Evolutionary conservation across 1,140 invertebrate genomes (phyloP), one percentile per base, ranked within the genome.

Genomic region (Pseudoatta argentina): DNA sequence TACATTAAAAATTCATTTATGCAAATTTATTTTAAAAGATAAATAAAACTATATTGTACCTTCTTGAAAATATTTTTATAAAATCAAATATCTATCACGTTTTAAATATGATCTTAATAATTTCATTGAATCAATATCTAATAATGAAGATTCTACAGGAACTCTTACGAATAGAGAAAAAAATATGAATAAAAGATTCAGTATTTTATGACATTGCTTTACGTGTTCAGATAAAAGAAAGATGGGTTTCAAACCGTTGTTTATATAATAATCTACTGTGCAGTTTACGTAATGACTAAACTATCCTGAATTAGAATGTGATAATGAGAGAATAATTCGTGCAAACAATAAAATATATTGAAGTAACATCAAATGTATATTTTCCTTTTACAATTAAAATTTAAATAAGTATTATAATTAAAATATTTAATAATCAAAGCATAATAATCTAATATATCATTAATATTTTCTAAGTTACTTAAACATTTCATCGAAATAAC

Each of bases 221-320:
- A 34, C 18, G 10, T 34, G 5, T 2, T 30, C 16, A 57, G 10
- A 72, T 5, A 24, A 53, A 34, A 57, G 16, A 57, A 73, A 73
- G 10, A 55, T 10, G 16, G 8, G 0, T 21, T 27, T 57, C 27
- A 10, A 53, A 73, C 39, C n/a, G 39, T 5, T 73, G 18, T 73
- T 73, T 55, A 73, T 18, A 73, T 55, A 55, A 72, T 55, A 55
- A 27, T 34, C n/a, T 67, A 67, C 3, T 18, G 10, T n/a, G 39
- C 8, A 39, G 39, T 12, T 69, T 73, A 73, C 12, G 4, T 57
- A 73, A 73, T 55, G 51, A 34, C 10, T 34, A 6, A n/a, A 73
- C 0, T 21, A 73, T 73, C 71, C 12, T 73, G 21, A 51, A 69
- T 69, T 34, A 69, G 5, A 69, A 27, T 48, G 0, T 27, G 14